Base-by-base conservation (phyloP, 2,113 vertebrate genomes). In the Marmota monax region DNA sequence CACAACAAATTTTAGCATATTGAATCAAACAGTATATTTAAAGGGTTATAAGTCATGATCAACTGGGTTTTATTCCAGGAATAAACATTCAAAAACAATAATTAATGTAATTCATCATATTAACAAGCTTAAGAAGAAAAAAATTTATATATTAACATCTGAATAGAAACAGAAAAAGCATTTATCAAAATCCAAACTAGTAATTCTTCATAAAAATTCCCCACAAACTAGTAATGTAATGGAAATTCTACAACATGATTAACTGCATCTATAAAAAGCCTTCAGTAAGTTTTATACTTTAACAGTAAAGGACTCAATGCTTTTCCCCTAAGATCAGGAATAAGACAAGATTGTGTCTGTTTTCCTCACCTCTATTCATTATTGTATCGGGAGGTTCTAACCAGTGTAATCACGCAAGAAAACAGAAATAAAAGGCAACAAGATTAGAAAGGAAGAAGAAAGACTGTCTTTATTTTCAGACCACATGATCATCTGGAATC, bases 11-110 rank as follows among this genome's bases (percentile, higher is more conserved):
- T 77, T 90, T 77, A 45, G 23, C 17, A 56, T 84, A 45, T 42
- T 11, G 25, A 53, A 93, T 73, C 42, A 29, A 72, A 72, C 2
- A 22, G 65, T 72, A 56, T 29, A 48, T 93, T 90, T 90, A 56
- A 78, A 87, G 29, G 17, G 16, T 67, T 22, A 37, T 9, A 58
- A 77, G 82, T 69, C 20, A 87, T 9, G 16, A 83, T 77, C 16
- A 90, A 73, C 5, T 29, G 27, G 58, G 16, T 9, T 92, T 95
- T 83, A 67, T 61, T 48, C 61, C 58, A 90, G 51, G 61, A 63
- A 95, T 56, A 84, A 88, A 92, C 22, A 37, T 53, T 77, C n/a
- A 86, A 69, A 76, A 90, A 65, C 39, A 92, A 42, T 16, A 73
- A 83, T 45, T 32, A 67, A 45, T 86, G 18, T 67, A 80, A 85